Evolutionary conservation across 2,888 invertebrate species (phyloP).

Genomic region (Watsonalla binaria): DNA sequence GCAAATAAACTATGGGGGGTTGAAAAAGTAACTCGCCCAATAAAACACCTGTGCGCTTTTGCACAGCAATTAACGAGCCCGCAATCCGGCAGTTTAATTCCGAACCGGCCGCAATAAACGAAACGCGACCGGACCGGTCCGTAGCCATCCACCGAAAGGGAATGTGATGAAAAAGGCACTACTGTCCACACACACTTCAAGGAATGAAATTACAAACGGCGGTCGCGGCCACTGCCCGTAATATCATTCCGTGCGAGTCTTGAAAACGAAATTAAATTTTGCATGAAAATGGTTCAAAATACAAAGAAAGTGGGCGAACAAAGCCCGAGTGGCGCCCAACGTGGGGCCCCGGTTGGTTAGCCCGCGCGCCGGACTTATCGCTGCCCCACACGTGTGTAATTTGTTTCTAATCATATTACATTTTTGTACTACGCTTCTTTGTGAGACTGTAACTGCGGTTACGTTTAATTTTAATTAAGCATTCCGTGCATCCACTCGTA

Average conservation of each 20-base stretch:
- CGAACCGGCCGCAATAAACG: constrained; percentile 69
- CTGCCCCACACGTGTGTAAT: constrained; percentile 55
- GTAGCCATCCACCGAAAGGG: constrained; percentile 64
- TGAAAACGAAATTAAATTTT: constrained; percentile 79
- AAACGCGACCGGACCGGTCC: constrained; percentile 42
- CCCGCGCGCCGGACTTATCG: constrained; percentile 47
- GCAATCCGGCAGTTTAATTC: constrained; percentile 71
- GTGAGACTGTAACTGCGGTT: constrained; percentile 23
- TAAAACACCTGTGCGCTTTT: constrained; percentile 62
- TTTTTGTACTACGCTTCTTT: constrained; percentile 47
- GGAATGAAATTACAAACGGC: constrained; percentile 70
- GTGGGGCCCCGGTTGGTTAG: constrained; percentile 62
- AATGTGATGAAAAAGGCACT: constrained; percentile 76
- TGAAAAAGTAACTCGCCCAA: constrained; percentile 27
- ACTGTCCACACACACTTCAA: constrained; percentile 76
- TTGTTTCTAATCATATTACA: constrained; percentile 74
- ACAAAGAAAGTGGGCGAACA: constrained; percentile 75
- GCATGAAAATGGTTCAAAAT: constrained; percentile 76
- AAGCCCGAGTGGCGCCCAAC: constrained; percentile 61
- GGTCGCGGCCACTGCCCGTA: constrained; percentile 62
- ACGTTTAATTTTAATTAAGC: constrained; percentile 43
- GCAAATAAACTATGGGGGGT: constrained; percentile 1
- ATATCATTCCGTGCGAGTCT: constrained; percentile 78
- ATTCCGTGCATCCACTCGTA: constrained; percentile 21
- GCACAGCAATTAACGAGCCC: constrained; percentile 71